Base-by-base conservation (phyloP, 1,140 invertebrate genomes). In the Nymphalis io region DNA sequence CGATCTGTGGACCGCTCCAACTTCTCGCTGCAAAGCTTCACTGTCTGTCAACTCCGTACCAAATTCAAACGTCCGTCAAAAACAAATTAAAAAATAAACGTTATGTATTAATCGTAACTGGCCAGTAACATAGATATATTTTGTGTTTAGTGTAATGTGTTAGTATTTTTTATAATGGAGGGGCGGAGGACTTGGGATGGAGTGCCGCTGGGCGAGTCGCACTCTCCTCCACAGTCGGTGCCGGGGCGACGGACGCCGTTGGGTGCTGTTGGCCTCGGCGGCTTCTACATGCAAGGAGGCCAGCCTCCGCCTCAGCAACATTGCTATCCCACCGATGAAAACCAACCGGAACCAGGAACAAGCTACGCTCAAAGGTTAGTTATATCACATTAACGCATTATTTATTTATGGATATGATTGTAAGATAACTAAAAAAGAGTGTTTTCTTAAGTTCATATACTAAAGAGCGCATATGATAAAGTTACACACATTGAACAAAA, bases 231-330 rank as follows among this genome's bases (percentile, higher is more conserved):
- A 67, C 93, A 92, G 77, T 93, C 90, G 80, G 93, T 95, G 66
- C 95, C 95, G n/a, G 95, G 95, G 20, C 84, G 95, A 72, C 92
- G 96, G 72, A 97, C 96, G 66, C 96, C 96, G 18, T 83, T 97
- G 58, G 95, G 96, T 8, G 94, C 96, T n/a, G 96, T 97, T 5
- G 96, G 96, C 13, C 92, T 97, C 6, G 95, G 96, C 20, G 96
- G 96, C 15, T 96, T 96, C 86, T 96, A 96, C 87, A 93, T 94
- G 76, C 93, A 94, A 82, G 92, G 93, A 62, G 88, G 90, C 53
- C 93, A 94, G 88, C 90, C 94, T 75, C 92, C 93, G 75, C 93
- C 74, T 84, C 93, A 70, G 73, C 87, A 88, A 64, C 90, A 92
- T 75, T 93, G 92, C 76, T 92, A 93, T 55, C 93, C 95, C 13